A percentile compares a stretch with the other conserved stretches of the same genome.
phyloP scores from a whole-genome alignment of 2,888 invertebrate genomes.

The Eupithecia subumbrata region DNA sequence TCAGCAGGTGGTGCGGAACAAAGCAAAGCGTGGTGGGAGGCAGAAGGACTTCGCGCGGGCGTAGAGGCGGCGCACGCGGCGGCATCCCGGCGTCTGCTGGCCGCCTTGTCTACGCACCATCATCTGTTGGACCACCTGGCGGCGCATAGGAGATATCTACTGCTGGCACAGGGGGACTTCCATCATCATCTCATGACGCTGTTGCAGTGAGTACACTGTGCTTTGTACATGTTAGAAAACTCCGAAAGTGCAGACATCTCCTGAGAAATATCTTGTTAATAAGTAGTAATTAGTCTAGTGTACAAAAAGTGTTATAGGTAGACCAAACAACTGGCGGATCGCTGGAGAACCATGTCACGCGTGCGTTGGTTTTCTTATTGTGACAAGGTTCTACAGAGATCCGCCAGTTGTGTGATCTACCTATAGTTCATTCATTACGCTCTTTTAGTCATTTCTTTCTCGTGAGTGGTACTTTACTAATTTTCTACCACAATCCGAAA shows the following conservation, averaged over 20 bases:
- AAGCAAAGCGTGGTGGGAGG: conserved; percentile 76
- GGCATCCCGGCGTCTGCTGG: conserved; percentile 93
- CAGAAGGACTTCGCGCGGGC: conserved; percentile 88
- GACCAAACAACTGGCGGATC: no score
- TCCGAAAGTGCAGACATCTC: not conserved
- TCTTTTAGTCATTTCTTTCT: no score
- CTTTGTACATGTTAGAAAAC: not conserved
- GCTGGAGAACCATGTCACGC: no score
- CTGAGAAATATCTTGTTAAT: no score
- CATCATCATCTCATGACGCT: conserved; percentile 96
- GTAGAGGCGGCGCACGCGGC: conserved; percentile 94
- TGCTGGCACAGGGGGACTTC: conserved; percentile 98
- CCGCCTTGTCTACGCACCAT: conserved; percentile 93
- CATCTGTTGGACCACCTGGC: conserved; percentile 95
- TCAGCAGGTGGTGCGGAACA: conserved; percentile 38
- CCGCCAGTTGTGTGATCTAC: no score
- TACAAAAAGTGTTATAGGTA: no score
- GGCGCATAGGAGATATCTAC: conserved; percentile 94
- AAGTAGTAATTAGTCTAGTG: no score
- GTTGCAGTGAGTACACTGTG: conserved; percentile 87
- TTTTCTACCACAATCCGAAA: no score
- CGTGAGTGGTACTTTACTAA: no score
- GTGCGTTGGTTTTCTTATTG: no score
- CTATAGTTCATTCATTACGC: no score
- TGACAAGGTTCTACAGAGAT: no score